Evolutionary conservation across 1,140 invertebrate genomes (phyloP), one percentile per base, ranked within the genome.

Genomic region (Cherax quadricarinatus): DNA sequence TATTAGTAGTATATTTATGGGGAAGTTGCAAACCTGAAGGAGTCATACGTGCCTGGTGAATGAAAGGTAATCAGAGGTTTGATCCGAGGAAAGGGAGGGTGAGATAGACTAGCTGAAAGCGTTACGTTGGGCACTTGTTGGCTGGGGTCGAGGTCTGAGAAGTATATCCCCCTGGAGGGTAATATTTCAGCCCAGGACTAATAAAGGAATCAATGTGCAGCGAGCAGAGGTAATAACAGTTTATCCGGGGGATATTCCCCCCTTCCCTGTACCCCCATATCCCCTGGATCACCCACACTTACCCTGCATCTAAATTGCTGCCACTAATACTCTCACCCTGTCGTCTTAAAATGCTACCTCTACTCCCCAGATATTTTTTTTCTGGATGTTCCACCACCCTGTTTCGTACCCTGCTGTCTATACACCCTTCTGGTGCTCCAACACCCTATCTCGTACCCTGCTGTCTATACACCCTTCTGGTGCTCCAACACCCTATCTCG

Each of bases 181-280:
- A 62, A 81, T 86, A 86, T 91, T 91, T 86, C 75, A 86, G 73
- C 53, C 48, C 73, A 66, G 53, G 83, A 86, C 84, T 91, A 91
- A 91, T 91, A 91, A 86, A 86, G 89, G 83, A 81, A 91, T 91
- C 89, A 91, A 86, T 91, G 78, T 86, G 84, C 73, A 91, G 78
- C 57, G 49, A 66, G 89, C 78, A 49, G 41, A 79, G 53, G 89
- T 81, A 91, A 86, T 91, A 91, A 91, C 75, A 91, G 73, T 81
- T 86, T 86, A 91, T 84, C 88, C 79, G n/a, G 78, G 80, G 62
- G 80, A 80, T 82, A 89, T 86, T 84, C 53, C 14, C 24, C 78
- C 18, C 53, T 41, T 48, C 12, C n/a, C 84, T 60, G 41, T 49
- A 51, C 16, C 89, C 57, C 81, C 66, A 18, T 41, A 41, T 41